phyloP scores from a whole-genome alignment of 2,113 vertebrate genomes.

The Amazona guildingii region DNA sequence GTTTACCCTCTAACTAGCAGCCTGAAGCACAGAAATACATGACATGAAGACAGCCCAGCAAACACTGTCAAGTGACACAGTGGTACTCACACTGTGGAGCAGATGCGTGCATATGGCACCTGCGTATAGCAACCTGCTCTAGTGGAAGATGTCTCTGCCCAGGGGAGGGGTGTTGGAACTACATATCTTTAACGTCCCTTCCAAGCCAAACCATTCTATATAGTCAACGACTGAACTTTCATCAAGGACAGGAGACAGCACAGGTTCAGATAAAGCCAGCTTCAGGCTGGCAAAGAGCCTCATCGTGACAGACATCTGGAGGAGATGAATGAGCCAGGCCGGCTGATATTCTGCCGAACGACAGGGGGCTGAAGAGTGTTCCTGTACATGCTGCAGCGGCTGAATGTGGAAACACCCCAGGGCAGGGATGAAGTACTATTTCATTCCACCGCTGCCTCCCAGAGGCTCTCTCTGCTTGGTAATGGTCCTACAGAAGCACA shows the following conservation, averaged over 20 bases:
- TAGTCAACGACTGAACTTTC: background rate
- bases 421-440: no score
- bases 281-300: background rate
- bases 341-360: no score
- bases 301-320: background rate
- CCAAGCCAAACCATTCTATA: background rate
- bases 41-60: background rate
- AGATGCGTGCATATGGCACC: background rate
- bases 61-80: background rate
- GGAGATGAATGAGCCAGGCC: background rate
- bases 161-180: background rate
- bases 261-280: background rate
- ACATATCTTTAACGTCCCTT: background rate
- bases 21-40: background rate
- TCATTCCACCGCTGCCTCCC: rapidly evolving
- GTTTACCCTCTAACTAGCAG: background rate
- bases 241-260: no score
- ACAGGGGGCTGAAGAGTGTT: rapidly evolving
- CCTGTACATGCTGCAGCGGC: background rate
- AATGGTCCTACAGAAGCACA: no score
- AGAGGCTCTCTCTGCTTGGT: background rate
- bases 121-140: background rate
- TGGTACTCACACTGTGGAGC: rapidly evolving
- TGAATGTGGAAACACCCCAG: rapidly evolving
- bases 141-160: background rate